Evolutionary conservation across 2,888 invertebrate genomes (phyloP).

Genomic region (Drosophila flavopinicola): DNA sequence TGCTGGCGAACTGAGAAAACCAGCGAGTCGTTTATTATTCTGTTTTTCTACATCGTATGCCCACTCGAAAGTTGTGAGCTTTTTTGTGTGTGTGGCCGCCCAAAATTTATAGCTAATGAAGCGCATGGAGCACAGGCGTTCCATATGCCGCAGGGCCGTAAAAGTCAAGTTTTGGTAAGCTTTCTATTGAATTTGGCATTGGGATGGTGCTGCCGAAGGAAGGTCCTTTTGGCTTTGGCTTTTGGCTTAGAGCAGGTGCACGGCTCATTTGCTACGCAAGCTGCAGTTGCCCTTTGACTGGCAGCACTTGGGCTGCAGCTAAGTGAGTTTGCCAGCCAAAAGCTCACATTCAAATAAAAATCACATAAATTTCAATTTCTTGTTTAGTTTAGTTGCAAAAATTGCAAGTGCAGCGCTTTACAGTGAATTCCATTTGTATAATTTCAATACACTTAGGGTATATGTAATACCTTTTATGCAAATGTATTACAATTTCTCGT

Average conservation of each 20-base stretch:
- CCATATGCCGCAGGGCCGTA: slow-evolving; percentile 50
- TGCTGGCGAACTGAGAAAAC: slow-evolving; percentile 3
- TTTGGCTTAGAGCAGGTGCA: slow-evolving; percentile 31
- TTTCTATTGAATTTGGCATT: neutral
- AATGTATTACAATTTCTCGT: slow-evolving; percentile 24
- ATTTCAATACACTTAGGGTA: slow-evolving; percentile 16
- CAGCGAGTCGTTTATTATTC: slow-evolving; percentile 5
- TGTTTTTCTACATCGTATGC: neutral
- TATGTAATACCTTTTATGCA: slow-evolving; percentile 11
- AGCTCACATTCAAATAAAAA: slow-evolving; percentile 57
- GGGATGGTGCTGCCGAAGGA: slow-evolving; percentile 3
- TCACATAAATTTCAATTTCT: slow-evolving; percentile 56
- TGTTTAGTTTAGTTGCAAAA: slow-evolving; percentile 20
- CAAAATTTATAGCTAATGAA: slow-evolving; percentile 71
- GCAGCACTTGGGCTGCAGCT: slow-evolving; percentile 31
- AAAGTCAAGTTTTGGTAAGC: slow-evolving; percentile 52
- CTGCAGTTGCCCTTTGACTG: slow-evolving; percentile 28
- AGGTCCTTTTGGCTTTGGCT: slow-evolving; percentile 8
- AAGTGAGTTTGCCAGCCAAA: slow-evolving; percentile 39
- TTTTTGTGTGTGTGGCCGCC: slow-evolving; percentile 23
- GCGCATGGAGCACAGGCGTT: slow-evolving; percentile 41
- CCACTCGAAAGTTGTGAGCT: neutral
- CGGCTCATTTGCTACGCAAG: slow-evolving; percentile 65
- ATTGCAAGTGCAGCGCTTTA: slow-evolving; percentile 37
- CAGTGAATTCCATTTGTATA: slow-evolving; percentile 55